Conservation (phyloP, 2,797 vertebrate species). For the Buceros bicornis region DNA sequence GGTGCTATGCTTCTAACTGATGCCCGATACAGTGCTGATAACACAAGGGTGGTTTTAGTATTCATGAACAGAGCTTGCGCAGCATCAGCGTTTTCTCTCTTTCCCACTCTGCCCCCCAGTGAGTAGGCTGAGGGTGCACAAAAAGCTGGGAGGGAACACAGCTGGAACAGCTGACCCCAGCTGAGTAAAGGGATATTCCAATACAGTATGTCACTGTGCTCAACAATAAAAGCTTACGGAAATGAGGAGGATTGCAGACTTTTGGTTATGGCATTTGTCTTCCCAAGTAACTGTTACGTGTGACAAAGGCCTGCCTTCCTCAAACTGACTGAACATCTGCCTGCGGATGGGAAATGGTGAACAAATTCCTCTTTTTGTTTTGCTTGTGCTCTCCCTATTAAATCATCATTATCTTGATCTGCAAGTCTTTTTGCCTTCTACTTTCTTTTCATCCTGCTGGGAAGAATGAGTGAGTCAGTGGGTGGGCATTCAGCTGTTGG, state of each 20-base stretch:
- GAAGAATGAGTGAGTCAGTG: background rate
- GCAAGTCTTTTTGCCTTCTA: background rate
- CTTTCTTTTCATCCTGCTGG: background rate
- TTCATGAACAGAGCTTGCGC: accelerated
- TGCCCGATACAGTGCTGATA: background rate
- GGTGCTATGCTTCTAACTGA: background rate
- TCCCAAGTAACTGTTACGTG: accelerated
- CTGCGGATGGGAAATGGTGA: background rate
- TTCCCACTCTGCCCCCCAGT: background rate
- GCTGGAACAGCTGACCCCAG: background rate
- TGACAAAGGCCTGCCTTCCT: background rate
- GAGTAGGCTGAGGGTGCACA: background rate
- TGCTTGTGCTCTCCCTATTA: background rate
- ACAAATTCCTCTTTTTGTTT: background rate
- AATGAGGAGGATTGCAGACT: background rate
- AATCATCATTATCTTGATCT: accelerated
- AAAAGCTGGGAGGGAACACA: background rate
- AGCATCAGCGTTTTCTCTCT: background rate
- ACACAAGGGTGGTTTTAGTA: accelerated
- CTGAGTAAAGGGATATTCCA: background rate
- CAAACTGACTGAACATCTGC: background rate
- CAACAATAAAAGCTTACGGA: background rate
- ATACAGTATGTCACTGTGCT: background rate
- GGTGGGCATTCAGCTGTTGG: background rate
- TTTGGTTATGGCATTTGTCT: background rate